Percentiles rank a stretch among this genome's conserved stretches.
phyloP scores from a whole-genome alignment of 1,140 invertebrate species.

The Contarinia nasturtii region DNA sequence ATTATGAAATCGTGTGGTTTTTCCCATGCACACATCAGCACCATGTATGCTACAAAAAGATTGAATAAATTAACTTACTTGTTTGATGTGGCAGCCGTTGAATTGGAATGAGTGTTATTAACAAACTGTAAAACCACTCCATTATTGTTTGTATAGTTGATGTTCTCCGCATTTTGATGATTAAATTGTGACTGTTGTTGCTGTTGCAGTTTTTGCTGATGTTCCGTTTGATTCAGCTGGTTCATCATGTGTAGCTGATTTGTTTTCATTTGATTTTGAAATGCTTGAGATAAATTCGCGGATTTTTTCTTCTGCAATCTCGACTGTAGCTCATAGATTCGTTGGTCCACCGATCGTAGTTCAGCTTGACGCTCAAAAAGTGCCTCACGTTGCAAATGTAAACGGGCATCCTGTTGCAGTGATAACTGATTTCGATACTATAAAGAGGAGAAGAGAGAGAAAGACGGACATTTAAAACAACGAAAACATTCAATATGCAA shows the following conservation, averaged over 20 bases:
- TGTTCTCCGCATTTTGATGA: conserved; percentile 4
- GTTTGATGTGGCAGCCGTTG: too few species aligned
- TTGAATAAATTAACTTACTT: too few species aligned
- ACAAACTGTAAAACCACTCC: not conserved
- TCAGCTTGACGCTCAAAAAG: conserved; percentile 73
- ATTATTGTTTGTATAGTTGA: conserved; percentile 4
- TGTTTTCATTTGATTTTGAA: conserved; percentile 8
- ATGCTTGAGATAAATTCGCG: conserved; percentile 32
- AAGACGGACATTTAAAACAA: not conserved
- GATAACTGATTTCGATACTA: conserved; percentile 92
- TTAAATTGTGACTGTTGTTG: conserved; percentile 5
- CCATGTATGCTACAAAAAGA: too few species aligned
- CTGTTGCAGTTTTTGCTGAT: conserved; percentile 6
- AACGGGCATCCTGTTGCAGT: conserved; percentile 76
- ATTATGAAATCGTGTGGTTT: too few species aligned
- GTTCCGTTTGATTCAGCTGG: conserved; percentile 14
- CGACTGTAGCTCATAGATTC: conserved; percentile 83
- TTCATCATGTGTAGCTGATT: conserved; percentile 10
- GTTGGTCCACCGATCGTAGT: conserved; percentile 73
- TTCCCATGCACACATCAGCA: too few species aligned
- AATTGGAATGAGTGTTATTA: too few species aligned
- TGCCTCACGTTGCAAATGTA: conserved; percentile 70
- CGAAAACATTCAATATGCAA: not conserved
- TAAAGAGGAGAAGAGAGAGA: conserved; percentile 11
- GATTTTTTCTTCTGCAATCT: conserved; percentile 71